Base-by-base conservation (phyloP, 2,888 invertebrate species). In the Mythimna loreyi region DNA sequence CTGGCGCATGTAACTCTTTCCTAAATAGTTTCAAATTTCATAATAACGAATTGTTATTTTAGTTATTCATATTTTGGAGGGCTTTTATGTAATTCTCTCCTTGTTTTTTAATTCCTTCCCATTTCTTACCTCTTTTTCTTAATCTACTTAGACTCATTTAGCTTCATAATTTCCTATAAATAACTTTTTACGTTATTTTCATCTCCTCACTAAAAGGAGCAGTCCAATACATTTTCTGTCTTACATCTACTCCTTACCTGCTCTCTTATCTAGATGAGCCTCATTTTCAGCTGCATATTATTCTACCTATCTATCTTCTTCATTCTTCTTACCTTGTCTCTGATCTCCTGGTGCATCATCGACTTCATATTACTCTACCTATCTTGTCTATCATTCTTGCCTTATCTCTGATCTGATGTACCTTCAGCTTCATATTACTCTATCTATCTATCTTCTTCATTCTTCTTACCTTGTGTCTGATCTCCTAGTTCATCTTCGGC, bases 351-450 rank as follows among this genome's bases (percentile, higher is more conserved):
- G 2, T 7, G 8, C 40, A 40, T 40, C 50, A 19, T 50, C 8
- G 0, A 3, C 25, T 19, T 25, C 16, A 7, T 50, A 16, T 25
- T 3, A 2, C 16, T 16, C 8, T 52, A 9, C 28, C 1, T 5
- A 11, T 30, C 11, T 19, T n/a, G 6, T 50, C 19, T 1, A n/a
- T 84, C 11, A 5, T 21, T 3, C 96, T 93, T 92, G 99, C 99
- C 98, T 99, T 99, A 96, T 99, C 99, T 96, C 99, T 97, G 95
- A 99, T 99, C 96, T 99, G n/a, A n/a, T n/a, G n/a, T n/a, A n/a
- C n/a, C n/a, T 50, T 50, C 8, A 3, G 8, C 25, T 19, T 19
- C 16, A 7, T 50, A 16, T 25, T 3, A 2, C 16, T 13, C 8
- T 52, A 9, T n/a, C 11, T 1, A 19, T 43, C 43, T 16, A 43